A percentile compares a stretch with the other conserved stretches of the same genome.
These are phyloP conservation scores for Boulengeromyrus knoepffleri DNA, from an alignment of 2,113 vertebrate genomes.

Conservation along the genomic window DNA sequence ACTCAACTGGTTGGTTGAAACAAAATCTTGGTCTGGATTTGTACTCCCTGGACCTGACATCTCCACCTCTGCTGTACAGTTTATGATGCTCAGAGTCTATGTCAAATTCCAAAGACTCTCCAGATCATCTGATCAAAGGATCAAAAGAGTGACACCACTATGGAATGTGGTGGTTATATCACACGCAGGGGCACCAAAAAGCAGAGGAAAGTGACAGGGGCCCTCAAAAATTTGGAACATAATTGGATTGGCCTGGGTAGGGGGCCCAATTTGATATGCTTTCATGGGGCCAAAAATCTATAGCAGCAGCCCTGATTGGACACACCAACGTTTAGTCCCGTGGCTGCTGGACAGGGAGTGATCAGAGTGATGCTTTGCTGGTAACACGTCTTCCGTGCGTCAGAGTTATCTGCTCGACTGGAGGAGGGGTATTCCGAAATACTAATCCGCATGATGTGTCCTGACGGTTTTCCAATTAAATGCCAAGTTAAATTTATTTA, in stretches of 20 bases:
- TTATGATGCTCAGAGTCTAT: not conserved
- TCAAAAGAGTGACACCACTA: not conserved
- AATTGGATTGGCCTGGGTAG: not conserved
- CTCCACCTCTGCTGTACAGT: not conserved
- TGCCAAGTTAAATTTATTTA: not conserved
- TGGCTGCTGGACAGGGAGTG: slow-evolving; percentile 16
- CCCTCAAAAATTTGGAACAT: not conserved
- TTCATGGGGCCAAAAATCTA: not conserved
- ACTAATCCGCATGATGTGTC: not conserved
- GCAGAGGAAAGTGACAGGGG: not conserved
- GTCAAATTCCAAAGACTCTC: not conserved
- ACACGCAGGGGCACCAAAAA: not conserved
- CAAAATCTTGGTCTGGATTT: too few relatives aligned
- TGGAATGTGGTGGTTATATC: not conserved
- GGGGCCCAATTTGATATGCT: not conserved
- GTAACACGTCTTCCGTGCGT: slow-evolving; percentile 12
- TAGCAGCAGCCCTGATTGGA: not conserved
- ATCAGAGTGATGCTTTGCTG: slow-evolving; percentile 24
- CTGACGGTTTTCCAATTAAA: not conserved
- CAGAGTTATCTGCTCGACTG: not conserved
- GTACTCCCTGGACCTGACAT: too few relatives aligned
- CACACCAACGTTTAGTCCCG: not conserved
- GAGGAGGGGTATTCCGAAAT: not conserved
- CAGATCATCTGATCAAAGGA: not conserved
- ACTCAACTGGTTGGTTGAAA: too few relatives aligned